Conservation (phyloP, 2,113 vertebrate species). For the Tyto alba region DNA sequence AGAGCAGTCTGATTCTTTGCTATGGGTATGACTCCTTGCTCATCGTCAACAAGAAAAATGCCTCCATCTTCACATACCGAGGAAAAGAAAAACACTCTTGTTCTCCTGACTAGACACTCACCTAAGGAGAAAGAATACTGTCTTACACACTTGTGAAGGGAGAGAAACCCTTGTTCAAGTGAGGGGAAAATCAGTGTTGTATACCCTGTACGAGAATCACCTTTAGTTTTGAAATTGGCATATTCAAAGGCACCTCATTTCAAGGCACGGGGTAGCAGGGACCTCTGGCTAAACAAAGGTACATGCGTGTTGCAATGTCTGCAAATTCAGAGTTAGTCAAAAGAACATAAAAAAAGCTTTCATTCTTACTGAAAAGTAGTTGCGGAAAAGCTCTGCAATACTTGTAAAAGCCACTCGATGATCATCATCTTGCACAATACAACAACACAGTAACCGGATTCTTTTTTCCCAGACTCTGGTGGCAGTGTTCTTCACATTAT, state of each 20-base stretch:
- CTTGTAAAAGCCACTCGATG: conserved; percentile 87
- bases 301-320: background rate
- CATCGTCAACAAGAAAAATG: background rate
- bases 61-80: background rate
- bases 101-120: background rate
- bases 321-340: background rate
- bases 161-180: background rate
- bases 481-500: conserved; percentile 81
- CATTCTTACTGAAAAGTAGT: conserved; percentile 86
- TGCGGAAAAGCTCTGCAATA: conserved; percentile 84
- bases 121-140: background rate
- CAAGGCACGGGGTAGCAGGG: background rate
- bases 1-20: background rate
- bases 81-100: background rate
- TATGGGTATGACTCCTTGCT: background rate
- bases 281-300: background rate
- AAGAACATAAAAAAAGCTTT: background rate
- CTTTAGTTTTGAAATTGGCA: background rate
- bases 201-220: background rate
- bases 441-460: conserved; percentile 88
- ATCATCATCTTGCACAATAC: conserved; percentile 87
- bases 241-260: background rate
- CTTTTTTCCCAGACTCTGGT: conserved; percentile 90
- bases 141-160: background rate
- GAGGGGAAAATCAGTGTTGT: background rate